Base-by-base conservation (phyloP, 2,113 vertebrate species). In the Hypocryptadius cinnamomeus region DNA sequence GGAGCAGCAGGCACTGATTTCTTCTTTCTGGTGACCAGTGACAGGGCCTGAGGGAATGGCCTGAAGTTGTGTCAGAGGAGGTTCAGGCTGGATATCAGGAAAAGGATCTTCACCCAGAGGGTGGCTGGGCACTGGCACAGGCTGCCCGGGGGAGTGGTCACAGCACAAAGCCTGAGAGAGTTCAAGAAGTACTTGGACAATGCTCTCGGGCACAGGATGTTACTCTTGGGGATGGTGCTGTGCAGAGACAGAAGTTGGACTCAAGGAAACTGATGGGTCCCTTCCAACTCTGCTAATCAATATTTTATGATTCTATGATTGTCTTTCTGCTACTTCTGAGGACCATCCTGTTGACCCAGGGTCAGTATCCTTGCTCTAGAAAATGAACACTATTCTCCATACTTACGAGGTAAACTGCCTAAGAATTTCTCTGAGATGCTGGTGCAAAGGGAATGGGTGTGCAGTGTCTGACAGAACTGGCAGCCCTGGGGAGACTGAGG, bases 171-270 rank as follows among this genome's bases (percentile, higher is more conserved):
- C 27, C 33, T 45, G 54, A 60, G 4, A 68, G 37, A 45, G 14
- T 15, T 53, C 27, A 37, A 22, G 22, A 51, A 48, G 15, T 3
- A 3, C 48, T 74, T n/a, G 42, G 13, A 24, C 24, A 74, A 30
- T 0, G 0, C 27, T 33, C 21, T 60, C 1, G 1, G 24, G 35
- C 24, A 48, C 42, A 20, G 1, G 14, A 6, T 42, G 24, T 68
- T 21, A 37, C 8, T 50, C 11, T 37, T 35, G 17, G 37, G 37
- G 11, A 73, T n/a, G 9, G 39, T 45, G 4, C 54, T 60, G 12
- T 39, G 45, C 45, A 45, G 28, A 1, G 22, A 35, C 11, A 69
- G 39, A 8, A 39, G 39, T 0, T 39, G 47, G 13, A 33, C 39
- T 69, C 7, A 3, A 45, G 33, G 11, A 60, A 37, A 33, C 4